A percentile compares a stretch with the other conserved stretches of the same genome.
Conservation (phyloP, 92 coral and sea anemone genomes). For the Phenganax stokvisi region DNA sequence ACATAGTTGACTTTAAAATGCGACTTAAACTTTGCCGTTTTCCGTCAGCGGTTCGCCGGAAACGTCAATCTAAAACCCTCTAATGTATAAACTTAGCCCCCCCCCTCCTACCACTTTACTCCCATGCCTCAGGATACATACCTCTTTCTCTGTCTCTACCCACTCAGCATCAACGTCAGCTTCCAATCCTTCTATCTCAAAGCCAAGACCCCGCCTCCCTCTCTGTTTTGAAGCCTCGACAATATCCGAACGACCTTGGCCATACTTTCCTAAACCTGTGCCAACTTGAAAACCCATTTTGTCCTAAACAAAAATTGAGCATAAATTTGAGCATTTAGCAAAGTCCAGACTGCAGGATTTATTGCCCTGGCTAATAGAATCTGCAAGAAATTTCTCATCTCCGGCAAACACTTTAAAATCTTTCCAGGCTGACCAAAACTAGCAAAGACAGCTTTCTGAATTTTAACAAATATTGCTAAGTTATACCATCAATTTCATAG, state of each 20-base stretch:
- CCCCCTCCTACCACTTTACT: no score
- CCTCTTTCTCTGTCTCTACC: constrained; percentile 74
- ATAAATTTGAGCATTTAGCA: neutral
- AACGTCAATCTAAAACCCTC: no score
- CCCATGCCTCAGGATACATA: neutral
- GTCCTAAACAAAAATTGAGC: constrained; percentile 48
- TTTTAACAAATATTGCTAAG: no score
- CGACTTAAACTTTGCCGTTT: neutral
- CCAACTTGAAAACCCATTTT: constrained; percentile 85
- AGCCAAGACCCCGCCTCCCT: constrained; percentile 94
- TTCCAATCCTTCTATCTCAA: constrained; percentile 73
- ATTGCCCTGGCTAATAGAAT: no score
- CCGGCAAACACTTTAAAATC: no score
- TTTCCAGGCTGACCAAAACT: no score
- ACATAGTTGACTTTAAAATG: neutral
- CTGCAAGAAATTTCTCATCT: no score
- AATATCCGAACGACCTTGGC: constrained; percentile 82
- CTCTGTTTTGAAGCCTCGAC: constrained; percentile 76
- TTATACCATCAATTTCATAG: constrained; percentile 10
- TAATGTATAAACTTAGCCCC: no score
- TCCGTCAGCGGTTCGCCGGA: no score
- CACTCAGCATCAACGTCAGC: constrained; percentile 64
- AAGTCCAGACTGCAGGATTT: neutral
- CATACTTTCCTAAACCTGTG: constrained; percentile 79
- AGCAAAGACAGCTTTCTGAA: no score